Percentiles rank a stretch among this genome's conserved stretches.
Evolutionary conservation across 2,888 invertebrate genomes (phyloP).

Genomic region (Argynnis bischoffii): DNA sequence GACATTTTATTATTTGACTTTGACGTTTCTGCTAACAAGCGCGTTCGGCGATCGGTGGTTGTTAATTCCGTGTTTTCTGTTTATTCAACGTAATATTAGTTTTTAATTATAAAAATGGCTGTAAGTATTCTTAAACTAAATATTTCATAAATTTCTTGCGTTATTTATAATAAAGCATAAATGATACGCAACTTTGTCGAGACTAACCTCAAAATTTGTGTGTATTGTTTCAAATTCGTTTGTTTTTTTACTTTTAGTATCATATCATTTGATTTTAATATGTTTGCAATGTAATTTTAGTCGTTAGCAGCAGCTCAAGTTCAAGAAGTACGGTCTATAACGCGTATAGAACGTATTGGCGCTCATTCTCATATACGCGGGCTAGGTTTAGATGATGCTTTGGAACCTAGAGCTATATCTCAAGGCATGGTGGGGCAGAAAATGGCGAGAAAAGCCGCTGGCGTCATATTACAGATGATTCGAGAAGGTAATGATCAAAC

Average conservation of each 20-base stretch:
- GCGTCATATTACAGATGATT: constrained; percentile 98
- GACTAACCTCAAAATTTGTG: constrained; percentile 20
- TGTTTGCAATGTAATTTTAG: constrained; percentile 45
- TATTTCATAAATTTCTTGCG: neutral
- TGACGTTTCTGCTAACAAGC: constrained; percentile 16
- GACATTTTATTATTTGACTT: constrained; percentile 23
- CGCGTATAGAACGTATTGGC: constrained; percentile 96
- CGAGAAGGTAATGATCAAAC: constrained; percentile 87
- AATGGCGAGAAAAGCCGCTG: constrained; percentile 96
- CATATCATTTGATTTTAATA: neutral
- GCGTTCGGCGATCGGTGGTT: constrained; percentile 11
- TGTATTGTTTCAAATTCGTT: neutral
- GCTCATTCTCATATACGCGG: constrained; percentile 99
- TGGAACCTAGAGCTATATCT: constrained; percentile 95
- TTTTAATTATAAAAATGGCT: constrained; percentile 48
- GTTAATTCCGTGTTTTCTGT: constrained; percentile 13
- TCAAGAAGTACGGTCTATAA: constrained; percentile 93
- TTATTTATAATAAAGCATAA: neutral
- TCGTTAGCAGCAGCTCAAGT: constrained; percentile 77
- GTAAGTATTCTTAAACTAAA: constrained; percentile 49
- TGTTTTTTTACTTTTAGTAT: neutral
- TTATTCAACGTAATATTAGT: constrained; percentile 7
- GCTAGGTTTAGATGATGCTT: constrained; percentile 95
- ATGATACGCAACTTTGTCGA: neutral
- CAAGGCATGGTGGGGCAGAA: constrained; percentile 99